A percentile compares a stretch with the other conserved stretches of the same genome.
Evolutionary conservation across 2,113 vertebrate species (phyloP).

Genomic region (Charina bottae): DNA sequence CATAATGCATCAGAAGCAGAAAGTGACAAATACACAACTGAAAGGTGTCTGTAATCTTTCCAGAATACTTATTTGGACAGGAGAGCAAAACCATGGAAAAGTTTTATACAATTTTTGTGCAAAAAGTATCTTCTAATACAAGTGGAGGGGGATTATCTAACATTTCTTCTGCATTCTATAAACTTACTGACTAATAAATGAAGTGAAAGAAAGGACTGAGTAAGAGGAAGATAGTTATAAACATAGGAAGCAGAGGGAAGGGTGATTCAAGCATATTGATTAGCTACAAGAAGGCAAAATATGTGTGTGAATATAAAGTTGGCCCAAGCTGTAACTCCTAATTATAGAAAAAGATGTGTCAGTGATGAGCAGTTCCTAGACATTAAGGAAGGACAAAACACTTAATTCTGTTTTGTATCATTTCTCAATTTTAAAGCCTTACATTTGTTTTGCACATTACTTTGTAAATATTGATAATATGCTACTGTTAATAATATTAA

Average conservation of each 20-base stretch:
- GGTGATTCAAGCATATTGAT: constrained; percentile 22
- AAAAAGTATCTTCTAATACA: not conserved
- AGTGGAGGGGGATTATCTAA: not conserved
- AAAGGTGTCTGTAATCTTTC: not conserved
- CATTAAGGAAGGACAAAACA: not conserved
- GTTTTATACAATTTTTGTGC: not conserved
- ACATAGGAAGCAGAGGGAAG: not conserved
- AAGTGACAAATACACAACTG: no score
- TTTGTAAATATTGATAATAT: not conserved
- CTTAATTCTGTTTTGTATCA: not conserved
- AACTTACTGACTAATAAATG: constrained; percentile 8
- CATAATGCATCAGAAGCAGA: not conserved
- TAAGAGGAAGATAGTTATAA: not conserved
- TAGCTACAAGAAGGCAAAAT: constrained; percentile 8
- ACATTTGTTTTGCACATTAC: not conserved
- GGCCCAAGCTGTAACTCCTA: not conserved
- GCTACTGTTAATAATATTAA: not conserved
- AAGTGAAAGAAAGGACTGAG: not conserved
- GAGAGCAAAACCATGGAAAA: not conserved
- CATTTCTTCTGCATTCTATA: constrained; percentile 6
- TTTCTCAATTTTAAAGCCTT: not conserved
- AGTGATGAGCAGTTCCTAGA: not conserved
- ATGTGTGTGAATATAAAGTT: not conserved
- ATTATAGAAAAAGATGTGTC: not conserved
- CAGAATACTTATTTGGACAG: not conserved